phyloP scores from a whole-genome alignment of 1,140 invertebrate species.

The Drosophila nigrodunni region DNA sequence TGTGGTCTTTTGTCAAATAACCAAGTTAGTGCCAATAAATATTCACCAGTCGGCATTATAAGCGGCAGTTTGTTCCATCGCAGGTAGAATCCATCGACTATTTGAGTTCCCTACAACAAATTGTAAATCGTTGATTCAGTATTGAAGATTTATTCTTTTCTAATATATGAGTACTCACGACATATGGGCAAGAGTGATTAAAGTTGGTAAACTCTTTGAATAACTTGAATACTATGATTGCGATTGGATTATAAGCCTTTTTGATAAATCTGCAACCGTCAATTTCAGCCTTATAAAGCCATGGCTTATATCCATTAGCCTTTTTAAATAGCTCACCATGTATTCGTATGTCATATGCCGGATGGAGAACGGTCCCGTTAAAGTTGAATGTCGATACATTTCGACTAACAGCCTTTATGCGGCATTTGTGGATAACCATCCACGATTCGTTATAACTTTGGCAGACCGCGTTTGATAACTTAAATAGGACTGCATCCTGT shows the following conservation, averaged over 20 bases:
- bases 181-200: constrained; percentile 18
- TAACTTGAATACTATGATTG: not conserved
- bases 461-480: not conserved
- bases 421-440: constrained; percentile 24
- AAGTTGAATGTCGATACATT: constrained; percentile 6
- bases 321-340: constrained; percentile 1
- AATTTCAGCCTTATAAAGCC: constrained; percentile 8
- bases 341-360: not conserved
- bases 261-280: constrained; percentile 14
- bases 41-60: not conserved
- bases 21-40: not conserved
- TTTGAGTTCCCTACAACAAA: not conserved
- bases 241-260: constrained; percentile 18
- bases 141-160: no score
- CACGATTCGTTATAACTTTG: not conserved
- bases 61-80: not conserved
- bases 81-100: not conserved
- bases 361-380: constrained; percentile 19
- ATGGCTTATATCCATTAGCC: constrained; percentile 42
- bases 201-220: constrained; percentile 5
- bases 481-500: not conserved
- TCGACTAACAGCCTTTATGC: constrained; percentile 28
- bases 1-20: not conserved
- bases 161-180: not conserved
- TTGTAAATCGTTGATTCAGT: not conserved